Evolutionary conservation across 2,888 invertebrate genomes (phyloP).

Genomic region (Balanococcus diminutus): DNA sequence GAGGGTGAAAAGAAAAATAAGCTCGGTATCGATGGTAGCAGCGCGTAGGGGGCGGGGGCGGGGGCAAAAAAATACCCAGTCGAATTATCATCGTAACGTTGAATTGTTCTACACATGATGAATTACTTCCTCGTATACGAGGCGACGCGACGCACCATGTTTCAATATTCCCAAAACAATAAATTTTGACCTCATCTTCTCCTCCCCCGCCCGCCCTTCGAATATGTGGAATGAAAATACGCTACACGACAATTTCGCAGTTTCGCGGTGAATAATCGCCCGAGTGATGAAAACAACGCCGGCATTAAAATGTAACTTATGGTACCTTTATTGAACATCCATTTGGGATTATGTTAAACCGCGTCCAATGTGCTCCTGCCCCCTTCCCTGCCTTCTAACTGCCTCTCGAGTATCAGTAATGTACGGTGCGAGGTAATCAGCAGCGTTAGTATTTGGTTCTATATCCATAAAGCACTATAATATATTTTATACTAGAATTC

Average conservation of each 20-base stretch:
- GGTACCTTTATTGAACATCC: not conserved
- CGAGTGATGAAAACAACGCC: not conserved
- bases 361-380: not conserved
- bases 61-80: not conserved
- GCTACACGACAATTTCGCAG: not conserved
- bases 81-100: not conserved
- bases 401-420: not conserved
- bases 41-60: not conserved
- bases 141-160: not conserved
- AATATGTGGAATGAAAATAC: not conserved
- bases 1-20: not conserved
- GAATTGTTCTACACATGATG: not conserved
- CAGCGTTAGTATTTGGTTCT: not conserved
- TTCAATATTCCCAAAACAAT: not conserved
- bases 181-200: not conserved
- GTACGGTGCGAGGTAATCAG: not conserved
- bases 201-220: not conserved
- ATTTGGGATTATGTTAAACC: not conserved
- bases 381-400: not conserved
- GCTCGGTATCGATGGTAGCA: no score
- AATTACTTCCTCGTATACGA: slow-evolving; percentile 1
- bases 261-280: not conserved
- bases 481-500: no score
- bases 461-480: no score
- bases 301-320: not conserved